A percentile compares a stretch with the other conserved stretches of the same genome.
These are phyloP conservation scores for Promerops cafer DNA, from an alignment of 2,113 vertebrate genomes.

Conservation along the genomic window DNA sequence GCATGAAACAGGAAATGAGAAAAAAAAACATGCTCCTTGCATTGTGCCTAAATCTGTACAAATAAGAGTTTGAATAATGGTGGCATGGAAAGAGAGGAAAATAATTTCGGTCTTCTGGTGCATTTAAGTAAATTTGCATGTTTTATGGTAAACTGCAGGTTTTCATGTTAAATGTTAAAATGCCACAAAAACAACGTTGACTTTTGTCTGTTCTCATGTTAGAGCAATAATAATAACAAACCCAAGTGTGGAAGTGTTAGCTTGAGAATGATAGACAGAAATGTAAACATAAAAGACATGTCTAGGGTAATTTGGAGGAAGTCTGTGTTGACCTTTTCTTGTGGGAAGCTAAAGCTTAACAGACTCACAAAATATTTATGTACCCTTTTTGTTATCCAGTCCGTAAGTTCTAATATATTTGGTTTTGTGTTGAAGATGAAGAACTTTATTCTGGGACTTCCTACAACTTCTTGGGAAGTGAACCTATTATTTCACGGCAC, in stretches of 20 bases:
- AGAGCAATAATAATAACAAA: not conserved
- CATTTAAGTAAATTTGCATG: not conserved
- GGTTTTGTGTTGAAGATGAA: slow-evolving; percentile 77
- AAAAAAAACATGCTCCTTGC: rapidly evolving
- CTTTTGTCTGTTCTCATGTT: not conserved
- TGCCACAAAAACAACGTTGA: not conserved
- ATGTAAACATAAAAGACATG: not conserved
- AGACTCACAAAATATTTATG: not conserved
- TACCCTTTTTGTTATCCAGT: not conserved
- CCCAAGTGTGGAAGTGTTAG: not conserved
- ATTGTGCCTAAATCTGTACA: not conserved
- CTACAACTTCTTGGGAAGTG: slow-evolving; percentile 95
- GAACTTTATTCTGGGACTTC: slow-evolving; percentile 93
- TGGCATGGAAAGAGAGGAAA: not conserved
- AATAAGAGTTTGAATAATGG: not conserved
- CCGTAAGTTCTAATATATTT: not conserved
- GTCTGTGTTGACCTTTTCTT: not conserved
- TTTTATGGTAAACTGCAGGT: not conserved
- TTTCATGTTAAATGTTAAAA: not conserved
- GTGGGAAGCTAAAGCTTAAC: not conserved
- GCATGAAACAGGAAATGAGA: not conserved
- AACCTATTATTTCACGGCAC: slow-evolving; percentile 91
- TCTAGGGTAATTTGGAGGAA: not conserved
- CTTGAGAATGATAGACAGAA: not conserved
- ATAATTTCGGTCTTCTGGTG: not conserved